phyloP scores from a whole-genome alignment of 2,888 invertebrate genomes.

The Hemaris fuciformis region DNA sequence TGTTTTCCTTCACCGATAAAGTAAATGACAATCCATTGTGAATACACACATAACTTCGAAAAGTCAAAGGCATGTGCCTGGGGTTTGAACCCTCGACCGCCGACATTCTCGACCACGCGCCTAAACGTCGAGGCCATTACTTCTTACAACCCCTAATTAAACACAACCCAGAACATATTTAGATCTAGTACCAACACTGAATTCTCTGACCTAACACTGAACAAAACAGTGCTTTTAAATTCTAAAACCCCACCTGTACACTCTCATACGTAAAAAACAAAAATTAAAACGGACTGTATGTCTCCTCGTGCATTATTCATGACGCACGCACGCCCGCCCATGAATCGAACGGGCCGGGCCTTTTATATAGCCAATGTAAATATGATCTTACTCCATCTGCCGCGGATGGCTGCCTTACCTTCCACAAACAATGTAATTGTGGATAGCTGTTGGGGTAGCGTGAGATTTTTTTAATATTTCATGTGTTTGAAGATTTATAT shows the following conservation, averaged over 20 bases:
- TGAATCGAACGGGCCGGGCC: constrained; percentile 20
- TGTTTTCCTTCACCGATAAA: too few relatives aligned
- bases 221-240: background rate
- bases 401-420: background rate
- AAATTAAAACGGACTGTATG: background rate
- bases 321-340: background rate
- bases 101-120: too few relatives aligned
- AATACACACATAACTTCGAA: too few relatives aligned
- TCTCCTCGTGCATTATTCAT: constrained; percentile 11
- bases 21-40: too few relatives aligned
- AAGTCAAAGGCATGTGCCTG: too few relatives aligned
- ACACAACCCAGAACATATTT: background rate
- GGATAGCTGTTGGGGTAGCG: background rate
- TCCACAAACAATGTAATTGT: background rate
- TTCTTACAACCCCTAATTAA: background rate
- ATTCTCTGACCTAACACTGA: background rate
- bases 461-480: background rate
- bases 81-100: too few relatives aligned
- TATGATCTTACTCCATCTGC: background rate
- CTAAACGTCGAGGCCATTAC: too few relatives aligned
- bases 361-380: constrained; percentile 5
- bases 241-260: background rate
- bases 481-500: background rate
- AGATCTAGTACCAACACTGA: background rate
- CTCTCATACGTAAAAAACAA: constrained; percentile 2